Evolutionary conservation across 2,888 invertebrate genomes (phyloP), one percentile per base, ranked within the genome.

Genomic region (Melinaea marsaeus): DNA sequence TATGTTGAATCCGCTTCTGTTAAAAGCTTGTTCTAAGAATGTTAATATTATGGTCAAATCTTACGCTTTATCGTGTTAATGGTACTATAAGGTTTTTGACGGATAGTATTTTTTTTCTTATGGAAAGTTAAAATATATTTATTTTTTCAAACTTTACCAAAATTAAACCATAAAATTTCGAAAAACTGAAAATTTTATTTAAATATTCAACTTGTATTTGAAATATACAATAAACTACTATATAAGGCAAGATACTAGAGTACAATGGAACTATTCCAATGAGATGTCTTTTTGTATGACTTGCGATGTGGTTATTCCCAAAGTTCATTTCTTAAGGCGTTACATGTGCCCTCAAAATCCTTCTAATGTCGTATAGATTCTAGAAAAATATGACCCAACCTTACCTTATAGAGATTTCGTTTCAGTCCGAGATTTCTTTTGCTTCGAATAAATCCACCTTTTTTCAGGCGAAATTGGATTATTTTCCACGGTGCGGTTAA

Each of bases 321-420:
- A 47, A 64, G 61, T 68, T 69, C 68, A 65, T 70, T 69, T 67
- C 69, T 66, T 65, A 51, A 58, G 58, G 58, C 62, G 67, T 65
- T 68, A 71, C 65, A 62, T 54, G 58, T 54, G 64, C 68, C 62
- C 65, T 66, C 66, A 69, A 67, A 73, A 70, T 70, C 72, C 71
- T 63, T 64, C 57, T 69, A 68, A 71, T 71, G 67, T 67, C 70
- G 64, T 70, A 70, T 66, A 69, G 65, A 68, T 70, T 69, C 67
- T 62, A 62, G 66, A 58, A 70, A 73, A 70, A 70, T 73, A 73
- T 71, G 66, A 69, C 67, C 63, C 54, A 61, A 64, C 65, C 64
- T 64, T 63, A 62, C 67, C 69, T 67, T 67, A 68, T 60, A 69
- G 67, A 66, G 67, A 67, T 66, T 71, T 69, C 58, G 57, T 61